Evolutionary conservation across 2,113 vertebrate genomes (phyloP).

Genomic region (Syngnathus scovelli): DNA sequence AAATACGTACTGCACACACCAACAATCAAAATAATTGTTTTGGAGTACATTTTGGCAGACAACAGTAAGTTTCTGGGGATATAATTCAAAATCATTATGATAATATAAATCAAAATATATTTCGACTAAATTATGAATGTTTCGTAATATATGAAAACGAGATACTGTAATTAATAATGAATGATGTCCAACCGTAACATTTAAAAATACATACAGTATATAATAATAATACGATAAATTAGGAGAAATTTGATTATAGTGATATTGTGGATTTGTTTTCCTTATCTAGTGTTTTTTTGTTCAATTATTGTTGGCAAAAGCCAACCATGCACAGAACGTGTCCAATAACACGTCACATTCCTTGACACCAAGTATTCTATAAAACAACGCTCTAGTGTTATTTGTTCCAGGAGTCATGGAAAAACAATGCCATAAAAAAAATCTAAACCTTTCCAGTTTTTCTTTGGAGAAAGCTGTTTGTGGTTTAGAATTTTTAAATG

Average conservation of each 20-base stretch:
- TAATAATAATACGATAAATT: neutral
- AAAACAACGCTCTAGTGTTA: slow-evolving; percentile 7
- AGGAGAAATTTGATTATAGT: neutral
- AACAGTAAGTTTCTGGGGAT: too few species aligned
- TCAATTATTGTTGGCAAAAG: neutral
- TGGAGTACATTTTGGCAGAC: too few species aligned
- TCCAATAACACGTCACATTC: slow-evolving; percentile 29
- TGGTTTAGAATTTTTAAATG: slow-evolving; percentile 40
- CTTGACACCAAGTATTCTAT: slow-evolving; percentile 20
- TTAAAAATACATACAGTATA: neutral
- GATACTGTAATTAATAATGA: too few species aligned
- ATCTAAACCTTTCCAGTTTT: slow-evolving; percentile 41
- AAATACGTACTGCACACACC: too few species aligned
- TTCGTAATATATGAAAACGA: too few species aligned
- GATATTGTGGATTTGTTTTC: neutral
- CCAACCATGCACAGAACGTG: neutral
- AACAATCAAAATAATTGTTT: too few species aligned
- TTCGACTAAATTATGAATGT: too few species aligned
- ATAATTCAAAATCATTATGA: too few species aligned
- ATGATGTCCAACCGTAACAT: too few species aligned
- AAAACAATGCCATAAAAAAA: slow-evolving; percentile 20
- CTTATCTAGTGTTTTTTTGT: neutral
- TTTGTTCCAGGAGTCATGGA: slow-evolving; percentile 22
- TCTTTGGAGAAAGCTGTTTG: slow-evolving; percentile 42
- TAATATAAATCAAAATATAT: too few species aligned